These are phyloP conservation scores for Toxostoma redivivum DNA, from an alignment of 2,113 vertebrate species.

Conservation along the genomic window DNA sequence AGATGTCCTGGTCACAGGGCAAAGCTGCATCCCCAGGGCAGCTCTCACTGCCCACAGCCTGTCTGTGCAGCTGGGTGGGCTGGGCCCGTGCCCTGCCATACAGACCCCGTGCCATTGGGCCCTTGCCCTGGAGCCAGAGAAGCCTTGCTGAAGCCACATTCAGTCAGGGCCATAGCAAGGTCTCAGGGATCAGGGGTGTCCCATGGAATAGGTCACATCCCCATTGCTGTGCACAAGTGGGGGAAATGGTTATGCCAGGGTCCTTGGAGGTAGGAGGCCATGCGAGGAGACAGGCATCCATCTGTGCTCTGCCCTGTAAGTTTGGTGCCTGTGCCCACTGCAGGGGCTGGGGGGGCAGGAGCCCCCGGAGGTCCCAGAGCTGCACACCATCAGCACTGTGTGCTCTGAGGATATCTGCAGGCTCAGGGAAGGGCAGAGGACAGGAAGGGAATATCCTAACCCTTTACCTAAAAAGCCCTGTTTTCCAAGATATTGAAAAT, in stretches of 20 bases:
- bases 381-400: accelerated
- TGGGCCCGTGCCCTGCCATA: neutral
- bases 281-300: neutral
- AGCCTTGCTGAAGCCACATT: neutral
- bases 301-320: accelerated
- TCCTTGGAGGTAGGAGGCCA: accelerated
- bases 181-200: neutral
- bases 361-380: neutral
- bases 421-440: neutral
- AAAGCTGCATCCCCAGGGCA: neutral
- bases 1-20: neutral
- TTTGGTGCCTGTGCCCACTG: neutral
- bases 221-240: accelerated
- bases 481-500: neutral
- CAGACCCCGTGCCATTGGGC: accelerated
- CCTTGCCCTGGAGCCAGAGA: neutral
- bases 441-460: neutral
- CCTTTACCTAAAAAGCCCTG: neutral
- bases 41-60: neutral
- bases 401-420: neutral
- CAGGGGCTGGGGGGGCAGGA: neutral
- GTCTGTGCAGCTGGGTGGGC: neutral
- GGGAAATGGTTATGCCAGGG: neutral
- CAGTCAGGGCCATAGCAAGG: neutral
- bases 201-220: neutral